Conservation (phyloP, 2,888 invertebrate genomes). For the Cantharis rustica region DNA sequence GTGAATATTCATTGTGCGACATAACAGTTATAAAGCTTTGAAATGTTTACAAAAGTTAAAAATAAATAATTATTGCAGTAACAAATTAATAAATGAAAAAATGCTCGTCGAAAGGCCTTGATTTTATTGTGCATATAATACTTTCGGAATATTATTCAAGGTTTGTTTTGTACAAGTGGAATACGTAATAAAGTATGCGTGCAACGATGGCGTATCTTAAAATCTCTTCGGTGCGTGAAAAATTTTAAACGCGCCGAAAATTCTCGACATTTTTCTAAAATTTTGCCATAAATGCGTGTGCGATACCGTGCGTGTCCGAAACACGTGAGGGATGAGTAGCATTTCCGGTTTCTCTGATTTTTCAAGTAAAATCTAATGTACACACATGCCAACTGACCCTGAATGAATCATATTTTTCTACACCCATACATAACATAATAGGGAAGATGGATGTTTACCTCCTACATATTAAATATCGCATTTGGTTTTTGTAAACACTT, state of each 20-base stretch:
- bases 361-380: neutral
- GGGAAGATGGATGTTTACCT: constrained; percentile 9
- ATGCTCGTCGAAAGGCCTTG: neutral
- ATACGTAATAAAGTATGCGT: neutral
- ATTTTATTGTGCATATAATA: neutral
- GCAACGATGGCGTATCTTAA: neutral
- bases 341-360: constrained; percentile 17
- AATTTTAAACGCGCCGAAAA: neutral
- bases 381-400: constrained; percentile 14
- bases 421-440: neutral
- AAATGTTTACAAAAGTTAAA: neutral
- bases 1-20: neutral
- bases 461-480: constrained; percentile 5
- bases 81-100: neutral
- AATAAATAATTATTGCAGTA: neutral
- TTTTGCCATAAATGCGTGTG: neutral
- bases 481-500: constrained; percentile 6
- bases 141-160: constrained; percentile 1
- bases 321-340: constrained; percentile 7
- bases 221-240: neutral
- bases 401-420: constrained; percentile 17
- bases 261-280: neutral
- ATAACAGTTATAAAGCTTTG: neutral
- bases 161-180: constrained; percentile 2
- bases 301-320: neutral